Conservation (phyloP, 2,113 vertebrate genomes). For the Gadus macrocephalus region DNA sequence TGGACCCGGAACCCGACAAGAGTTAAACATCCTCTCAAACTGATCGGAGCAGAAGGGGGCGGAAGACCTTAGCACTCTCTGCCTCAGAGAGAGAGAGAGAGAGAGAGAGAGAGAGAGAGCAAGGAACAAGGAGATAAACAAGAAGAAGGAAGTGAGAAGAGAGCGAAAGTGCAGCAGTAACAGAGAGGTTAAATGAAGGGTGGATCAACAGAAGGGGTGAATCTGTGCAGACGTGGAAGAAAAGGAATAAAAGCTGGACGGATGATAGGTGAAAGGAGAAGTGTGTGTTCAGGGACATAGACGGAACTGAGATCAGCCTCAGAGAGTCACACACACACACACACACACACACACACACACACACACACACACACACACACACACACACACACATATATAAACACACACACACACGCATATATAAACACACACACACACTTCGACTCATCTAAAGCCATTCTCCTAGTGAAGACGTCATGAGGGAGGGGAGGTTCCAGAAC, state of each 20-base stretch:
- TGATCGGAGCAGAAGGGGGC: slow-evolving; percentile 84
- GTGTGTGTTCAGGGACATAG: not conserved
- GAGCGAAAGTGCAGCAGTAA: slow-evolving; percentile 2
- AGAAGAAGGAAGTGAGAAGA: slow-evolving; percentile 7
- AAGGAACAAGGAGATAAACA: slow-evolving; percentile 10
- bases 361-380: slow-evolving; percentile 21
- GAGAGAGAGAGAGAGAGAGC: slow-evolving; percentile 29
- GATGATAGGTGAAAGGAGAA: slow-evolving; percentile 36
- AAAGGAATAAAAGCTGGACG: slow-evolving; percentile 21
- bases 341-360: slow-evolving; percentile 15
- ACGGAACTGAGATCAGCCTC: slow-evolving; percentile 28
- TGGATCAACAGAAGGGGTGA: slow-evolving; percentile 15
- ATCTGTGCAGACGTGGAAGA: slow-evolving; percentile 32
- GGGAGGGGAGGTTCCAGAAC: too few relatives aligned
- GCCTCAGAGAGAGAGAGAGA: slow-evolving; percentile 23
- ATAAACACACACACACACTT: slow-evolving; percentile 5
- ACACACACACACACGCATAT: too few relatives aligned
- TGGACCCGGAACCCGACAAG: slow-evolving; percentile 77
- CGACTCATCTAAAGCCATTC: too few relatives aligned
- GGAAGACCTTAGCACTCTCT: slow-evolving; percentile 83
- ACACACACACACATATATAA: too few relatives aligned
- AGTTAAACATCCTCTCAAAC: slow-evolving; percentile 82
- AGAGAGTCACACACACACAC: slow-evolving; percentile 28
- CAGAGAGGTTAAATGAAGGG: slow-evolving; percentile 11
- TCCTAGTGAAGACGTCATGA: too few relatives aligned